A percentile compares a stretch with the other conserved stretches of the same genome.
These are phyloP conservation scores for Sciurus carolinensis DNA, from an alignment of 2,797 vertebrate genomes.

Conservation along the genomic window DNA sequence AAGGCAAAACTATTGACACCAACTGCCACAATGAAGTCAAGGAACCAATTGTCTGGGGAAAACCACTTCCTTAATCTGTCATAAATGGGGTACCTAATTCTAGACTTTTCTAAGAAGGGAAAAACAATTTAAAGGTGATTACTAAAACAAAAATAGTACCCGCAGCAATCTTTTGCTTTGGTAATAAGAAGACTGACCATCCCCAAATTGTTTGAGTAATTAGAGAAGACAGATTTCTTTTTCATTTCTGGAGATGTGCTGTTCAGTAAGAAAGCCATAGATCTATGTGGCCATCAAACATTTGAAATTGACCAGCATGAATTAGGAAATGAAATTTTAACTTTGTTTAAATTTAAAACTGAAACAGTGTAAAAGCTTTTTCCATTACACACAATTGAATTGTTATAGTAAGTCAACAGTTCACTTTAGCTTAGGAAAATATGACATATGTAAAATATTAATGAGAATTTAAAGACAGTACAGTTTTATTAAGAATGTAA, in stretches of 20 bases:
- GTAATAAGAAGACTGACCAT: not conserved
- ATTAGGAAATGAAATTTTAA: not conserved
- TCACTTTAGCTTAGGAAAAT: slow-evolving; percentile 2
- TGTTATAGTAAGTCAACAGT: not conserved
- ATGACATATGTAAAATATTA: not conserved
- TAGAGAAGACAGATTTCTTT: not conserved
- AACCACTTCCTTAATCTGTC: not conserved
- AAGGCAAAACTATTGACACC: not conserved
- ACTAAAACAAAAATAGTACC: not conserved
- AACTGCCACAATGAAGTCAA: not conserved
- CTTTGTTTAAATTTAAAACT: slow-evolving; percentile 16
- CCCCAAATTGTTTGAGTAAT: not conserved
- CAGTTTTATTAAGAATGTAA: not conserved
- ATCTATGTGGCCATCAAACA: not conserved
- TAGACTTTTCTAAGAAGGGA: not conserved
- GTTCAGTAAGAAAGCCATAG: not conserved
- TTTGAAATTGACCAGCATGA: not conserved
- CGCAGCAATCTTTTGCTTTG: not conserved
- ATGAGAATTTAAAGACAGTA: not conserved
- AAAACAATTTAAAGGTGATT: slow-evolving; percentile 7
- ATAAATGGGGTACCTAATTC: not conserved
- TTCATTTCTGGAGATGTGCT: not conserved
- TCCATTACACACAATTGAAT: not conserved
- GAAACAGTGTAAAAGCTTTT: not conserved
- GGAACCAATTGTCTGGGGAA: not conserved